Base-by-base conservation (phyloP, 2,888 invertebrate species). In the Thymelicus sylvestris region DNA sequence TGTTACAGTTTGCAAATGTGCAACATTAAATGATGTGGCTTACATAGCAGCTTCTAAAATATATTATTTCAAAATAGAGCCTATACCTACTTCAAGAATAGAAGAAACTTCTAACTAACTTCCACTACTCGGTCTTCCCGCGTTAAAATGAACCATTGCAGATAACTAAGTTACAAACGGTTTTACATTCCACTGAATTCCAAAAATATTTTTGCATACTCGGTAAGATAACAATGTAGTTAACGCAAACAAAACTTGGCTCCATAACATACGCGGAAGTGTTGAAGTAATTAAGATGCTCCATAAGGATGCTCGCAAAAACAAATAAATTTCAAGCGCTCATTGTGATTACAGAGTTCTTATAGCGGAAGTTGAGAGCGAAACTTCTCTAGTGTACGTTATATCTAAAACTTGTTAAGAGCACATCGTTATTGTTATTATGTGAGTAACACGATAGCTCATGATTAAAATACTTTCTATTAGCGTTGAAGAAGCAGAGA, bases 261-360 rank as follows among this genome's bases (percentile, higher is more conserved):
- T 39, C 59, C 59, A 24, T 55, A 55, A 39, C 59, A 59, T n/a
- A 24, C 62, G 47, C 44, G 62, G 62, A 63, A 63, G 62, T 48
- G 62, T 63, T 63, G 62, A 63, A 63, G 39, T 63, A 63, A 63
- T 63, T 63, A 63, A 63, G 47, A 41, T 0, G 47, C 62, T 47
- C 59, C 55, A 61, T 61, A 61, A 39, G 61, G 61, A 61, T 63
- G 62, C 47, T 63, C 39, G 48, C 47, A 13, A 44, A 63, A 63
- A 63, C 62, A 63, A 47, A 63, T 63, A 63, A 63, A 63, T 63
- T 63, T 63, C 31, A 63, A 39, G 15, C 61, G 61, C 13, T 47
- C 62, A 63, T 63, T 63, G 47, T 63, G 48, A 63, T 59, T 59
- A 63, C 48, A 48, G 44, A 48, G 31, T 59, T 59, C 12, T 44